Base-by-base conservation (phyloP, 1,140 invertebrate genomes). In the Lepidurus apus region DNA sequence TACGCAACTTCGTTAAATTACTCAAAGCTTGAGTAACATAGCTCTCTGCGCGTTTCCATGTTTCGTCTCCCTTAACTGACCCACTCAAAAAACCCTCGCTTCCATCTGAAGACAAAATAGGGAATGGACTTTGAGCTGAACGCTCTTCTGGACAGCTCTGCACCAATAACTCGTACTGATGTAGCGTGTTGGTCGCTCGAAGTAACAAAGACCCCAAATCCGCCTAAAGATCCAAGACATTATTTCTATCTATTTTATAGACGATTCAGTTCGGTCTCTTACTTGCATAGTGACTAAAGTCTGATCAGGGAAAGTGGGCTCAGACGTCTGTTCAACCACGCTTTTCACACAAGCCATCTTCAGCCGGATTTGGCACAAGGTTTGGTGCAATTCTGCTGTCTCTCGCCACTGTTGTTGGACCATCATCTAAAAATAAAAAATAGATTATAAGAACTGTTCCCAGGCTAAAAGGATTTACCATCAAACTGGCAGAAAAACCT, bases 401-500 rank as follows among this genome's bases (percentile, higher is more conserved):
- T 75, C 24, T 6, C 42, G 43, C 78, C 78, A 79, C 24, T 79
- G 78, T 17, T 79, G 73, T 26, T 79, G 78, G 34, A 79, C 44
- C 10, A 79, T 9, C 42, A 7, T 26, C 34, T 34, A 34, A 3
- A 34, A 34, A 34, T 3, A 4, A 34, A 34, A 34, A 34, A 34
- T 34, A 34, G 2, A 34, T 2, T 0, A 34, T 34, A 34, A 34
- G 34, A 34, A 34, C 34, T 34, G 34, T 34, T 4, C 4, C 34
- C 2, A 34, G 34, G 34, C 34, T 34, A 34, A 34, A 34, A 34
- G 34, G 34, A 34, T 34, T 34, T 34, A 34, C 34, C 73, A 74
- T 79, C 17, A 79, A 79, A n/a, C 42, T 43, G 0, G 88, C 87
- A 1, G 90, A 87, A 83, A 92, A 95, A 73, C 96, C 96, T 85